These are phyloP conservation scores for Ectemnius continuus DNA, from an alignment of 2,888 invertebrate species.

Conservation along the genomic window DNA sequence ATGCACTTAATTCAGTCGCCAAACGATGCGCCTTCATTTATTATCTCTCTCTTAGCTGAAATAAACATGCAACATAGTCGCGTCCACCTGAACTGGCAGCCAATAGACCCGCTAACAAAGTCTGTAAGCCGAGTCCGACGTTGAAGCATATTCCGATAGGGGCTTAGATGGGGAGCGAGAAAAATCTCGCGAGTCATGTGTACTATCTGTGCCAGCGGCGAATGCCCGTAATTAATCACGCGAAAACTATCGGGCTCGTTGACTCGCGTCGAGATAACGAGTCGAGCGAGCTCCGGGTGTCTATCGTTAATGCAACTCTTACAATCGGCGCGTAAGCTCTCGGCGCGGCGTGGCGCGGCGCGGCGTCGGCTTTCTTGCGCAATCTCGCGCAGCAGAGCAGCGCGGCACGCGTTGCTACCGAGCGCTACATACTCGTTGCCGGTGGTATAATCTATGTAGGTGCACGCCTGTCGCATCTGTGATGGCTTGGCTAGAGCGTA, in stretches of 20 bases:
- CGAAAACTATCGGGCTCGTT: not conserved
- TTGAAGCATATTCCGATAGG: not conserved
- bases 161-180: not conserved
- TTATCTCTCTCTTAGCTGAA: not conserved
- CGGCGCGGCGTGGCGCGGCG: too few species aligned
- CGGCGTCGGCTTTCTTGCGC: constrained; percentile 31
- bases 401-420: too few species aligned
- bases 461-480: constrained; percentile 28
- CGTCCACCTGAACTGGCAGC: too few species aligned
- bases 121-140: not conserved
- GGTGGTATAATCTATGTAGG: constrained; percentile 7
- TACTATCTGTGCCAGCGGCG: not conserved
- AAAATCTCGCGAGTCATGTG: not conserved
- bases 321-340: constrained; percentile 46
- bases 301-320: constrained; percentile 61
- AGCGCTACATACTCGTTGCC: too few species aligned
- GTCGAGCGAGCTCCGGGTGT: not conserved
- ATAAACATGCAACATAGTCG: not conserved
- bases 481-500: constrained; percentile 21
- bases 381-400: not conserved
- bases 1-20: constrained; percentile 4
- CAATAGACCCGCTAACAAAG: too few species aligned
- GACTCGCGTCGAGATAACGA: constrained; percentile 2
- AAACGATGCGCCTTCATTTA: not conserved
- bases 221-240: constrained; percentile 5